phyloP scores from a whole-genome alignment of 1,140 invertebrate species.

The Drosophila willistoni region DNA sequence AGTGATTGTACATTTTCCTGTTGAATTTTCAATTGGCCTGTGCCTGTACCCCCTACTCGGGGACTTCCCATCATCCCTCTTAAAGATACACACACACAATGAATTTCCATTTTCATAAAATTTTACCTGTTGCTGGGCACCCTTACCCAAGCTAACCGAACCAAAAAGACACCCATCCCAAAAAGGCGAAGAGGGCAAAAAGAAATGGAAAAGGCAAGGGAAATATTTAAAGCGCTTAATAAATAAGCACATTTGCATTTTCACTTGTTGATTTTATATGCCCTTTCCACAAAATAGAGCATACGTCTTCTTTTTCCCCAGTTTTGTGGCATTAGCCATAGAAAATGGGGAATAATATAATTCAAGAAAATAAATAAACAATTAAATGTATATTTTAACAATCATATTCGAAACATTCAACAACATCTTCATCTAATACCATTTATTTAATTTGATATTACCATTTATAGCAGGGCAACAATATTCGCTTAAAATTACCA shows the following conservation, averaged over 20 bases:
- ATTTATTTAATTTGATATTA: too few relatives aligned
- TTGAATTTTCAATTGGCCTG: slow-evolving; percentile 69
- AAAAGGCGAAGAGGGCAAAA: slow-evolving; percentile 19
- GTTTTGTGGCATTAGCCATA: too few relatives aligned
- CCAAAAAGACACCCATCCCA: background rate
- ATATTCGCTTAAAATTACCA: too few relatives aligned
- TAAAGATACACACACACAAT: slow-evolving; percentile 32
- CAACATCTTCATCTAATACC: too few relatives aligned
- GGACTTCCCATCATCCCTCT: background rate
- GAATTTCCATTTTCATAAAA: slow-evolving; percentile 39
- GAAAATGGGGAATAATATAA: too few relatives aligned
- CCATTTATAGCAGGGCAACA: too few relatives aligned
- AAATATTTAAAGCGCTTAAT: slow-evolving; percentile 80
- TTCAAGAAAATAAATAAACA: too few relatives aligned
- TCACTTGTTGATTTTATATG: slow-evolving; percentile 74
- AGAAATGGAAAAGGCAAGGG: slow-evolving; percentile 22
- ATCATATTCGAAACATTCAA: too few relatives aligned
- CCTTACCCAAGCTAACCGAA: slow-evolving; percentile 22
- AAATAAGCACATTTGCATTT: slow-evolving; percentile 81
- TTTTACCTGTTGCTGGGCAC: slow-evolving; percentile 43
- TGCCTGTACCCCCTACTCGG: slow-evolving; percentile 27
- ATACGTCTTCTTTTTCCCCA: background rate
- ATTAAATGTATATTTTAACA: too few relatives aligned
- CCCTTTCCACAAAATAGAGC: slow-evolving; percentile 31
- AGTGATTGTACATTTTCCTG: slow-evolving; percentile 63